Conservation (phyloP, 1,140 invertebrate species). For the Magallana gigas region DNA sequence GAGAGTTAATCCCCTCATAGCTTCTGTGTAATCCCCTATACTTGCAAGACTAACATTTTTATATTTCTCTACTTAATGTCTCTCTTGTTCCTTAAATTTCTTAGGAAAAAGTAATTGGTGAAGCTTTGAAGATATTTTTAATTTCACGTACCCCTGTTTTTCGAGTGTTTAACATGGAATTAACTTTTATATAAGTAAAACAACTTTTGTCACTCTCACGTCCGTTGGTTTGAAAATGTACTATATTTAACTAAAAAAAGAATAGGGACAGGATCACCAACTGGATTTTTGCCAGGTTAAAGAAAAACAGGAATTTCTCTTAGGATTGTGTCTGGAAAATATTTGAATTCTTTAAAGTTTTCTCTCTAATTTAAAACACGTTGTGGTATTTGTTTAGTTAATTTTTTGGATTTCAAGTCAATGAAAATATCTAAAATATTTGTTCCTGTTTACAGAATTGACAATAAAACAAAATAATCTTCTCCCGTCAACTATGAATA, state of each 20-base stretch:
- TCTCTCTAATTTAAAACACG: neutral
- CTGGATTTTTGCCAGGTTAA: neutral
- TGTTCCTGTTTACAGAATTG: neutral
- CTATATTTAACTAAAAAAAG: too few species aligned
- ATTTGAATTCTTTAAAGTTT: conserved; percentile 10
- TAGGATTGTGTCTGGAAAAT: conserved; percentile 19
- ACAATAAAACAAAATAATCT: neutral
- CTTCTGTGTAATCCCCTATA: neutral
- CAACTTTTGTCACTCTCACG: too few species aligned
- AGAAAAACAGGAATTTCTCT: neutral
- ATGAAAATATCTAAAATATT: conserved; percentile 18
- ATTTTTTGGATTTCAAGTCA: neutral
- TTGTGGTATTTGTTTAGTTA: conserved; percentile 4
- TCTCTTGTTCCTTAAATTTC: neutral
- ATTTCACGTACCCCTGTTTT: neutral
- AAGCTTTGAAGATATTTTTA: neutral
- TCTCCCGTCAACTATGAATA: neutral
- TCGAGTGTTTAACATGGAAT: too few species aligned
- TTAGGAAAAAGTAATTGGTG: neutral
- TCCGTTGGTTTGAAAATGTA: too few species aligned
- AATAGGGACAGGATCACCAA: neutral
- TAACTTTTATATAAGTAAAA: too few species aligned
- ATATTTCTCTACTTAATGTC: neutral
- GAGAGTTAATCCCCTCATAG: conserved; percentile 13
- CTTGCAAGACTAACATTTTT: neutral